Evolutionary conservation across 2,113 vertebrate genomes (phyloP).

Genomic region (Kryptolebias marmoratus): DNA sequence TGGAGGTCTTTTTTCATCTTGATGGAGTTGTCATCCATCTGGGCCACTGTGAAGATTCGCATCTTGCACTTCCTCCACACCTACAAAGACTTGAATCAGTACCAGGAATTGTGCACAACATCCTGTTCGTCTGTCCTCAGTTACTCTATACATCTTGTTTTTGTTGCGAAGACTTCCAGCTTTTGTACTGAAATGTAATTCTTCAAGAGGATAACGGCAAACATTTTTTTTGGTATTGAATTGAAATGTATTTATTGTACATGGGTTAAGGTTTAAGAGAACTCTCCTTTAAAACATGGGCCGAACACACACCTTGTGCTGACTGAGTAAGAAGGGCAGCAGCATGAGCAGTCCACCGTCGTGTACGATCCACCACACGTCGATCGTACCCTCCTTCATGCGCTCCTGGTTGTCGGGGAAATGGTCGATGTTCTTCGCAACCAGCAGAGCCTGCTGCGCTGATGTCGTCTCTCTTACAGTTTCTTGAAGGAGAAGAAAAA

Average conservation of each 20-base stretch:
- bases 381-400: slow-evolving; percentile 86
- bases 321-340: slow-evolving; percentile 91
- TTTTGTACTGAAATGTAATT: no score
- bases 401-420: slow-evolving; percentile 90
- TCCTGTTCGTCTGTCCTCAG: no score
- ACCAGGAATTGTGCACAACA: background rate
- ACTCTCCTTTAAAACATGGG: background rate
- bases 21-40: slow-evolving; percentile 96
- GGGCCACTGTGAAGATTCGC: slow-evolving; percentile 96
- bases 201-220: no score
- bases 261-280: background rate
- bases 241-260: no score
- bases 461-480: slow-evolving; percentile 91
- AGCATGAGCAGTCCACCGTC: slow-evolving; percentile 96
- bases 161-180: no score
- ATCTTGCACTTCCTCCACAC: slow-evolving; percentile 96
- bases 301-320: slow-evolving; percentile 88
- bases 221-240: no score
- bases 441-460: slow-evolving; percentile 91
- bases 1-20: slow-evolving; percentile 98
- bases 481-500: slow-evolving; percentile 76
- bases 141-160: no score
- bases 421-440: slow-evolving; percentile 92
- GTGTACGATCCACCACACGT: slow-evolving; percentile 98
- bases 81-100: slow-evolving; percentile 64